Evolutionary conservation across 2,888 invertebrate genomes (phyloP).

Genomic region (Eupithecia centaureata): DNA sequence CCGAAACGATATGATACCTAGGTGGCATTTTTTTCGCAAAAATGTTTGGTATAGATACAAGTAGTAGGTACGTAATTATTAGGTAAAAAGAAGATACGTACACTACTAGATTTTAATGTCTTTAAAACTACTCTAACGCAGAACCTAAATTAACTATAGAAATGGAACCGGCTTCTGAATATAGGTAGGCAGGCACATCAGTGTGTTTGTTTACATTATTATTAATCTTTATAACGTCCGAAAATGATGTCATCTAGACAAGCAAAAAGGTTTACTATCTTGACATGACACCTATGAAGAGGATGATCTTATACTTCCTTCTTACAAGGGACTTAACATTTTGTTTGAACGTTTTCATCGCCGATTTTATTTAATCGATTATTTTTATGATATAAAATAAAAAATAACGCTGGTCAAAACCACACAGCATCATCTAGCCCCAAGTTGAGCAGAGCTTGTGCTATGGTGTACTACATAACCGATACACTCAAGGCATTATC

Average conservation of each 20-base stretch:
- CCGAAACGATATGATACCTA: neutral
- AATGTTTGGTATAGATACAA: too few species aligned
- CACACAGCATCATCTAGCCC: too few species aligned
- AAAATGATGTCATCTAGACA: conserved; percentile 67
- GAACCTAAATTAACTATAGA: too few species aligned
- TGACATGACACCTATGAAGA: conserved; percentile 20
- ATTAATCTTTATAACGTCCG: conserved; percentile 70
- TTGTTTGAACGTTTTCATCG: neutral
- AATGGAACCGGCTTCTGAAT: neutral
- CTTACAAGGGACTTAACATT: neutral
- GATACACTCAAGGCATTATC: too few species aligned
- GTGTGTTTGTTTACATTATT: conserved; percentile 72
- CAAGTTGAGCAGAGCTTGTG: too few species aligned
- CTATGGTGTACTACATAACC: too few species aligned
- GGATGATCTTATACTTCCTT: conserved; percentile 17
- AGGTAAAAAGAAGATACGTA: too few species aligned
- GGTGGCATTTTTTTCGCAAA: too few species aligned
- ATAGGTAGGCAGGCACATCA: neutral
- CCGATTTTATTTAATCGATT: neutral
- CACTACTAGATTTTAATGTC: neutral
- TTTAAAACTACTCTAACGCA: neutral
- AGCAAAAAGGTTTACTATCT: conserved; percentile 39
- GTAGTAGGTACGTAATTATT: too few species aligned
- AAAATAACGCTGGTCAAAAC: too few species aligned
- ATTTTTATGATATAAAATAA: neutral